Evolutionary conservation across 2,797 vertebrate genomes (phyloP), one percentile per base, ranked within the genome.

Genomic region (Adelosebastes latens): DNA sequence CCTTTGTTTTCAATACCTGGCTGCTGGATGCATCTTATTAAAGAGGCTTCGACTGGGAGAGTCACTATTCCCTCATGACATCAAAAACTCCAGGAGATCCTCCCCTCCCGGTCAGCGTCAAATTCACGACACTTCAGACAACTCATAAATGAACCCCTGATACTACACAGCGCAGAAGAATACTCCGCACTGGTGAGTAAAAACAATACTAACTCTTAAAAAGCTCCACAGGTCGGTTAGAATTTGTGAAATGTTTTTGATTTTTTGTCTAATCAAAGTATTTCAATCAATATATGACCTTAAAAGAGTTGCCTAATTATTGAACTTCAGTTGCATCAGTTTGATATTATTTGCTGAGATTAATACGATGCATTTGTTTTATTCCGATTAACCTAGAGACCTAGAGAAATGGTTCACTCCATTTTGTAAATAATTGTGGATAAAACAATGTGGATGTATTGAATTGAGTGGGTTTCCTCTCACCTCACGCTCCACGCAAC

Each of bases 111-210:
- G 74, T 85, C 80, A 81, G 49, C 79, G 53, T 84, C 70, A 52
- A 94, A 87, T 85, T 42, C 71, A 84, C 49, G 3, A 80, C 78
- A 82, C 59, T 29, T 85, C 53, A 27, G 12, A 83, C 70, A 86
- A 92, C 76, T 80, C 89, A 93, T 95, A 94, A 93, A 92, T 75
- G 32, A 62, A 55, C 53, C 20, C 59, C 64, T 31, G 20, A 59
- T 66, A 56, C 27, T 7, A 9, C 76, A 42, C 52, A 8, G 22
- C 42, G 27, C 18, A 61, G 65, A 75, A 80, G n/a, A 75, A 13
- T 56, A 58, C 71, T 69, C 22, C 18, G 9, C 62, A 11, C 24
- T 1, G 87, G 93, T 94, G 71, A 92, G 93, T 92, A 78, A 56
- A 66, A 49, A 29, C 5, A 31, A 42, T n/a, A 62, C 10, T 5